phyloP scores from a whole-genome alignment of 35 echinoderm and acorn worm species.

The Apostichopus californicus region DNA sequence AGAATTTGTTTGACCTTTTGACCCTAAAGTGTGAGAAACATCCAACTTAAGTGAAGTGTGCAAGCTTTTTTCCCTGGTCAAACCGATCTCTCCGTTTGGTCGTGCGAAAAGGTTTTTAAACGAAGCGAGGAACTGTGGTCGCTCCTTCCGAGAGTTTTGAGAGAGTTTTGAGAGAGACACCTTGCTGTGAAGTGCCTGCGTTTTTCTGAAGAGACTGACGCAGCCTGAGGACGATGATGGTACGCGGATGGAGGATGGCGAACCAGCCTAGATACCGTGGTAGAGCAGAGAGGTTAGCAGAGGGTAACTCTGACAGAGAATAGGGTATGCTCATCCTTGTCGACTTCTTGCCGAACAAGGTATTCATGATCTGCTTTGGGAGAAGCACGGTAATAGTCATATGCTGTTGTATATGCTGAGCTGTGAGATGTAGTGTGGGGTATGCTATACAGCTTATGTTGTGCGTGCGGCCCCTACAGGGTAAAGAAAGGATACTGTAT shows the following conservation, averaged over 20 bases:
- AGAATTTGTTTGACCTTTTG: not conserved
- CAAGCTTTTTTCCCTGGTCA: not conserved
- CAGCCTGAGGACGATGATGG: not conserved
- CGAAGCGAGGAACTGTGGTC: not conserved
- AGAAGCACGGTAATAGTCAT: no score
- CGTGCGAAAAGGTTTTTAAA: not conserved
- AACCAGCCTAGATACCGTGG: not conserved
- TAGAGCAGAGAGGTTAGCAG: not conserved
- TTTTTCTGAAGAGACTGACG: no score
- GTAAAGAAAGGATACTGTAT: no score
- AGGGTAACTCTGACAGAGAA: not conserved
- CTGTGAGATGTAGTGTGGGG: no score
- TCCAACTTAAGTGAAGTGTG: slow-evolving; percentile 14
- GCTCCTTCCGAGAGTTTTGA: not conserved
- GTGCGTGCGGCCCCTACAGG: no score
- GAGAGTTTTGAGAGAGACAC: not conserved
- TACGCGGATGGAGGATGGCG: no score
- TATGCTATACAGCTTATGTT: no score
- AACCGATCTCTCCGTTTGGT: not conserved
- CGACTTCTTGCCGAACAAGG: no score
- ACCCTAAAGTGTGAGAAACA: slow-evolving; percentile 18
- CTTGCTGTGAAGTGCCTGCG: not conserved
- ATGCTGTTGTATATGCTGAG: no score
- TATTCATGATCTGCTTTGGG: no score
- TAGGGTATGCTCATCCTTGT: not conserved